These are phyloP conservation scores for Aulostomus chinensis DNA, from an alignment of 2,797 vertebrate species.

Conservation along the genomic window DNA sequence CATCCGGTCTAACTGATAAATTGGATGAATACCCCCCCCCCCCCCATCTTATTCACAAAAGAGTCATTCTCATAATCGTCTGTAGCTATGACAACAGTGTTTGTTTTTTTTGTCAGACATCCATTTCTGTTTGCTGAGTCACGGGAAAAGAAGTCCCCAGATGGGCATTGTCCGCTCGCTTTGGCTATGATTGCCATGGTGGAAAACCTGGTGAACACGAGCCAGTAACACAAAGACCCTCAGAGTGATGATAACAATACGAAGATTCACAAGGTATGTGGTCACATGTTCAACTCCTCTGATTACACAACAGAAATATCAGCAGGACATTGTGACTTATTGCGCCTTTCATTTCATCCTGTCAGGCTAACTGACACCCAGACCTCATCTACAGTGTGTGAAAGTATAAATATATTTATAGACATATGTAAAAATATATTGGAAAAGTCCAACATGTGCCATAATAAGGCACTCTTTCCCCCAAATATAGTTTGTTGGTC, in stretches of 20 bases:
- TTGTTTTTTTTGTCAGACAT: conserved; percentile 44
- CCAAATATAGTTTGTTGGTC: conserved; percentile 48
- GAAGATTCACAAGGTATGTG: not conserved
- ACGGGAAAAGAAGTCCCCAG: conserved; percentile 25
- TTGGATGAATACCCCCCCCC: not conserved
- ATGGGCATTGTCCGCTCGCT: conserved; percentile 6
- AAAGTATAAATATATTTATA: too few relatives aligned
- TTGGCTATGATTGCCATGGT: not conserved
- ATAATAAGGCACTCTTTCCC: conserved; percentile 30
- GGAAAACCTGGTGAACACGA: not conserved
- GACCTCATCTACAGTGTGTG: too few relatives aligned
- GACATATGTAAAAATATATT: too few relatives aligned
- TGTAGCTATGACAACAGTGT: conserved; percentile 50
- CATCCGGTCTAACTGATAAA: conserved; percentile 23
- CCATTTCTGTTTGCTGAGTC: conserved; percentile 57
- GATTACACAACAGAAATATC: conserved; percentile 10
- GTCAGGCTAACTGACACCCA: conserved; percentile 1
- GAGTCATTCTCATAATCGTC: conserved; percentile 39
- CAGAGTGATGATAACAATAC: not conserved
- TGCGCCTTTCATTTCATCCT: not conserved
- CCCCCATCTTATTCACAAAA: conserved; percentile 45
- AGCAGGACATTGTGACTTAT: not conserved
- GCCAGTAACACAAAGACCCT: not conserved
- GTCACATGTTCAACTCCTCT: not conserved
- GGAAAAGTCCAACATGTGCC: conserved; percentile 23